Evolutionary conservation across 2,113 vertebrate species (phyloP).

Genomic region (Hippopotamus amphibius): DNA sequence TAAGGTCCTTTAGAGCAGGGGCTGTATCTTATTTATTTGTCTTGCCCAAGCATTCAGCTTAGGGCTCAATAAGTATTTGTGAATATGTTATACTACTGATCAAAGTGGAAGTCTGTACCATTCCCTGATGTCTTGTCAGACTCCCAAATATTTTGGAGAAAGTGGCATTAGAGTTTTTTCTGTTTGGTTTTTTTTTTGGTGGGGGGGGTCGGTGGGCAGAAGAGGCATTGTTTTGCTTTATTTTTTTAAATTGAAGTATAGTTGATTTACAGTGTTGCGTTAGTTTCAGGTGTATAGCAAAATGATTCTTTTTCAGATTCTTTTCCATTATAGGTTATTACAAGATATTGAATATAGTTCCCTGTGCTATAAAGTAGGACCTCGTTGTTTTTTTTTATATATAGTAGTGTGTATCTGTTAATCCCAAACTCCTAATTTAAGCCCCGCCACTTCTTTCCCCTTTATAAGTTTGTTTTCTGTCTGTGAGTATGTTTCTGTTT

Average conservation of each 20-base stretch:
- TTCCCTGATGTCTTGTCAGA: background rate
- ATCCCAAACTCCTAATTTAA: background rate
- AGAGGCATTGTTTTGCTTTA: background rate
- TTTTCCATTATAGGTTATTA: background rate
- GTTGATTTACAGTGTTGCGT: background rate
- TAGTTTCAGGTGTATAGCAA: background rate
- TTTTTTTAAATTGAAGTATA: background rate
- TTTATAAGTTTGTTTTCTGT: background rate
- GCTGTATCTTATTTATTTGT: background rate
- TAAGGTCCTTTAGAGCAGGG: background rate
- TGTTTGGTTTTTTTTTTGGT: background rate
- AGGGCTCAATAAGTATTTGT: background rate
- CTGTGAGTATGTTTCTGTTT: background rate
- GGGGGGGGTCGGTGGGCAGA: accelerated
- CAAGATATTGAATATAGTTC: background rate
- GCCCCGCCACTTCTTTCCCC: background rate
- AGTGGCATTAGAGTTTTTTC: background rate
- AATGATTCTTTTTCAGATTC: background rate
- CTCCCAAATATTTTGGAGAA: background rate
- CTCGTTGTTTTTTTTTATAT: background rate
- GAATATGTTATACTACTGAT: background rate
- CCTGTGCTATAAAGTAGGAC: background rate
- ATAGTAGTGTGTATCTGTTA: background rate
- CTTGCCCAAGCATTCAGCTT: background rate
- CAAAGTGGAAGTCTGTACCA: background rate